A percentile compares a stretch with the other conserved stretches of the same genome.
Conservation (phyloP, 64 coral and sea anemone genomes). For the Dendrophyllia cribrosa region DNA sequence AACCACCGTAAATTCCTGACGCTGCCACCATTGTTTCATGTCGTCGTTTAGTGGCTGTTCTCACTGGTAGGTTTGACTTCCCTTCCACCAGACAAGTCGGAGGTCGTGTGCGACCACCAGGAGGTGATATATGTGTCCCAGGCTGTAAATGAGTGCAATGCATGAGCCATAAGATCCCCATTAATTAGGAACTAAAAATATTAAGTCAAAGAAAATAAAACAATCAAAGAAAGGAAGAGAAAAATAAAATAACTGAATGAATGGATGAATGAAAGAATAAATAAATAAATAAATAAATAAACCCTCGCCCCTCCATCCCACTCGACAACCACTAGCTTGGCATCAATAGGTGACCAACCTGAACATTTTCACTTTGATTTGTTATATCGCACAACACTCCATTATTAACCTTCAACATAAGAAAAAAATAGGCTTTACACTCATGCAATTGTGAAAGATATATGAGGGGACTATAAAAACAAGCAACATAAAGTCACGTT, state of each 20-base stretch:
- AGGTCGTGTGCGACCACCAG: slow-evolving; percentile 47
- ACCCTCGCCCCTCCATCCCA: slow-evolving; percentile 12
- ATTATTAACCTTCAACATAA: not conserved
- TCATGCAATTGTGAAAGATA: not conserved
- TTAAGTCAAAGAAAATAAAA: slow-evolving; percentile 1
- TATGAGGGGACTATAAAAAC: not conserved
- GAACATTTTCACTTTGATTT: slow-evolving; percentile 4
- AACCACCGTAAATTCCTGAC: slow-evolving; percentile 70
- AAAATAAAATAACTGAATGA: not conserved
- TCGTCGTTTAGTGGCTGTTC: slow-evolving; percentile 53
- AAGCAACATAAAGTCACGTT: not conserved
- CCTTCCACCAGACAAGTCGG: slow-evolving; percentile 67
- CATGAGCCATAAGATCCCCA: not conserved
- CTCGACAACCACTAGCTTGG: slow-evolving; percentile 1
- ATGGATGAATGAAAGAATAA: not conserved
- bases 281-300: not conserved
- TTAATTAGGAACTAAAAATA: not conserved
- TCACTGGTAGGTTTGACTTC: slow-evolving; percentile 20
- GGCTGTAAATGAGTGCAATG: not conserved
- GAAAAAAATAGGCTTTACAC: slow-evolving; percentile 25
- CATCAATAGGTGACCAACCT: not conserved
- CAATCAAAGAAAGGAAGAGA: not conserved
- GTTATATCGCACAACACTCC: not conserved
- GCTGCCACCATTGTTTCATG: slow-evolving; percentile 69
- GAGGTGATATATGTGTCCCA: not conserved